Base-by-base conservation (phyloP, 2,113 vertebrate species). In the Anhinga rufa region DNA sequence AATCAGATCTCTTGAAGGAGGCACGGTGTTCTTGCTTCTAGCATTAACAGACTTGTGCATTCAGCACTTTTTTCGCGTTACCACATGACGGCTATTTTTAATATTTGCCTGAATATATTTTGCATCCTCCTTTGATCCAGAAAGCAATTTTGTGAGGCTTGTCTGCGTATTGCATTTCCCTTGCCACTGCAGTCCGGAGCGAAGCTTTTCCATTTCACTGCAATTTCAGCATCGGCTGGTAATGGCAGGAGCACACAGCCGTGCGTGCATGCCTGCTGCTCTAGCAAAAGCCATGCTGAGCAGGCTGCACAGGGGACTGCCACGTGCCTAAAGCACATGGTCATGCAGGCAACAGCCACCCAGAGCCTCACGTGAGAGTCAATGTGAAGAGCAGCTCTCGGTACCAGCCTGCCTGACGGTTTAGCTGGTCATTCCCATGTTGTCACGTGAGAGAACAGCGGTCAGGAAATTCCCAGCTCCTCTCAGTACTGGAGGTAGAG, bases 261-360 rank as follows among this genome's bases (percentile, higher is more conserved):
- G 4, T 26, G 76, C 22, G 26, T 42, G 70, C 82, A 9, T 38
- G 83, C 84, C 86, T 71, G 80, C 90, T 71, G 70, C 80, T 91
- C 74, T 1, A 71, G 74, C 66, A 44, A 70, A 75, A 83, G 92
- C 70, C 3, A 36, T 2, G 83, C 95, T n/a, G 85, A 83, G 96
- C 69, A 8, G 78, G 91, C 91, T 24, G 95, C 94, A 97, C 93
- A 96, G 96, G 98, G 97, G 87, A 87, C 68, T 49, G 70, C 94
- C 98, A 97, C 95, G 97, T 98, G 98, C 94, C 86, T 18, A 28
- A 32, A 83, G 96, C 97, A 95, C 97, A 96, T 55, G 79, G 96
- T 61, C 82, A 90, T 9, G 86, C 86, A 60, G 89, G 82, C 89
- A 88, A 28, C 82, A 44, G 92, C 92, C 94, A 76, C 25, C 83